Base-by-base conservation (phyloP, 2,113 vertebrate genomes). In the Saimiri boliviensis region DNA sequence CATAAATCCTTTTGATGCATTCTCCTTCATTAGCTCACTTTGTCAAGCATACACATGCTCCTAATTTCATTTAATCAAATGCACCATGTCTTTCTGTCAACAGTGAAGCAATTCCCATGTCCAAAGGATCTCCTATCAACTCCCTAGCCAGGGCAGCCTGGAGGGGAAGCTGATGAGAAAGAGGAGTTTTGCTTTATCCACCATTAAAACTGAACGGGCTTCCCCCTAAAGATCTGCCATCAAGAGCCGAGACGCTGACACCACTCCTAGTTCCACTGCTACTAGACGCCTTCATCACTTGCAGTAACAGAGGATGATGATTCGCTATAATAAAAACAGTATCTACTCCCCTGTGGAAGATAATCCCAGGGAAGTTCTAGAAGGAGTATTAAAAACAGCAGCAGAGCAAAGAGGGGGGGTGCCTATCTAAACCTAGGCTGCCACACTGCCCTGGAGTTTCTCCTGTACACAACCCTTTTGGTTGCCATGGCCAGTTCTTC, bases 11-110 rank as follows among this genome's bases (percentile, higher is more conserved):
- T 98, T 95, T 98, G 96, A 98, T 97, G 92, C 10, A 92, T 96
- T 98, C 97, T 97, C 80, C 71, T 97, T 97, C 97, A 93, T 94
- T 98, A 98, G 89, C 10, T 97, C 56, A 97, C 93, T 94, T 91
- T 54, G 81, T 97, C 80, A 98, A 97, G 96, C 94, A 96, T 86
- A 96, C 95, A 97, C 91, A 97, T 97, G 97, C 96, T 97, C 96
- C 97, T 98, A 97, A 97, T 98, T 98, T 98, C 97, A 98, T 97
- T 96, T 98, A 97, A 98, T 98, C 96, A 97, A 97, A 98, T 95
- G 88, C 58, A 82, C 95, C 96, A 91, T 79, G 92, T 98, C 97
- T 94, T 97, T 98, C 96, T 98, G 95, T 97, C 97, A 98, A 97
- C 90, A 97, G 82, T 77, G 90, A 95, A 73, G 73, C 90, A 97